A percentile compares a stretch with the other conserved stretches of the same genome.
phyloP scores from a whole-genome alignment of 2,113 vertebrate genomes.

The Psittacus erithacus region DNA sequence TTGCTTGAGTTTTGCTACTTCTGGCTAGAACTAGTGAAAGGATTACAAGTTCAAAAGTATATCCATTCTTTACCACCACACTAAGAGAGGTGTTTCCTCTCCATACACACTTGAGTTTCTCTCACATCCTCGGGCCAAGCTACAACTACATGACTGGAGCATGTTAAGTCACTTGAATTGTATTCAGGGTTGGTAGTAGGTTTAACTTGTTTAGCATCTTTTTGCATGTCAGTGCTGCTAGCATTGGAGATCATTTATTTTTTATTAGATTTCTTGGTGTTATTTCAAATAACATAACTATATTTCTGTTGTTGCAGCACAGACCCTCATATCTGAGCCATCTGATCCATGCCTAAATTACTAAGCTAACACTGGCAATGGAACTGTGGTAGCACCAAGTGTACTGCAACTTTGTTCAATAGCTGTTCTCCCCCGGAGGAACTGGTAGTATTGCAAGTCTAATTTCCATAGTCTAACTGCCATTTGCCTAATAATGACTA shows the following conservation, averaged over 20 bases:
- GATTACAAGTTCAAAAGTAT: not conserved
- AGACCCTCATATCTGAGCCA: not conserved
- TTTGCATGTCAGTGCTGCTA: not conserved
- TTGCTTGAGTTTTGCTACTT: not conserved
- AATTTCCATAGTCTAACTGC: not conserved
- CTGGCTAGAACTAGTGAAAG: not conserved
- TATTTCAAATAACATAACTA: not conserved
- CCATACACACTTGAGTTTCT: not conserved
- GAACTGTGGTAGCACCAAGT: not conserved
- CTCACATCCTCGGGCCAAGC: not conserved
- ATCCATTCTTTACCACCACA: not conserved
- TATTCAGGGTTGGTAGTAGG: not conserved
- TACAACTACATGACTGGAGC: not conserved
- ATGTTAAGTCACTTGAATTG: not conserved
- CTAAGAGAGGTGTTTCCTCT: not conserved
- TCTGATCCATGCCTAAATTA: not conserved
- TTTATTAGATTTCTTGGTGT: not conserved
- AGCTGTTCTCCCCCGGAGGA: not conserved
- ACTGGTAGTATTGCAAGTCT: not conserved
- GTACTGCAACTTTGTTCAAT: not conserved
- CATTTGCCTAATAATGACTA: not conserved
- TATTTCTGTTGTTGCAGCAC: not conserved
- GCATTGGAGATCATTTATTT: not conserved
- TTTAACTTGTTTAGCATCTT: not conserved
- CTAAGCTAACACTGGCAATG: not conserved